These are phyloP conservation scores for Poecile atricapillus DNA, from an alignment of 2,113 vertebrate genomes.

Conservation along the genomic window DNA sequence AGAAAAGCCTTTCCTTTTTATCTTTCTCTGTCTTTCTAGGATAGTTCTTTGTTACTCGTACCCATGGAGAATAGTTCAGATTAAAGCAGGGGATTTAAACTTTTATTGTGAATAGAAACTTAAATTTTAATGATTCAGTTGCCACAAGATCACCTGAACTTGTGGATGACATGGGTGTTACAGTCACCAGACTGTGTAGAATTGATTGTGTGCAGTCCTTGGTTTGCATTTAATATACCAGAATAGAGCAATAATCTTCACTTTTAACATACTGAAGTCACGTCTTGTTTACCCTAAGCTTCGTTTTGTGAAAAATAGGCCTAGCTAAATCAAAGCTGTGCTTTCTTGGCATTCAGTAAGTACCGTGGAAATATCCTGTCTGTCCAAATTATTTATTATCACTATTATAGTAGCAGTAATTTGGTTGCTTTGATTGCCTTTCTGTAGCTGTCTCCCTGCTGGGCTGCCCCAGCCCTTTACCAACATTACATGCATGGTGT, in stretches of 20 bases:
- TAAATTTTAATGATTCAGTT: background rate
- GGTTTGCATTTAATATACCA: background rate
- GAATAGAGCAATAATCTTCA: background rate
- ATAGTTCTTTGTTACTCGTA: background rate
- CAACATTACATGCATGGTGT: background rate
- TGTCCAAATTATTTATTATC: background rate
- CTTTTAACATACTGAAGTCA: background rate
- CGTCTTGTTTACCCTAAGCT: background rate
- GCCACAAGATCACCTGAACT: background rate
- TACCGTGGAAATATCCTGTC: background rate
- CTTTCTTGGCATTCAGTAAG: background rate
- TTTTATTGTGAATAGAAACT: background rate
- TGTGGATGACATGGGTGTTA: background rate
- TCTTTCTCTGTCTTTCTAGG: background rate
- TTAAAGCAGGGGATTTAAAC: background rate
- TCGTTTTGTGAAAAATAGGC: background rate
- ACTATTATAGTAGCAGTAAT: background rate
- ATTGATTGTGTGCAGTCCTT: background rate
- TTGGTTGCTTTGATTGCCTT: background rate
- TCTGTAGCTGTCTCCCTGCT: background rate
- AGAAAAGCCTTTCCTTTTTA: background rate
- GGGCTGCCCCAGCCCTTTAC: background rate
- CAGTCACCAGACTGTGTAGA: background rate
- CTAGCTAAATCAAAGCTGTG: slow-evolving; percentile 15
- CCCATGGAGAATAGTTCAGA: background rate